Percentiles rank a stretch among this genome's conserved stretches.
Conservation (phyloP, 2,888 invertebrate species). For the Microctonus aethiopoides region DNA sequence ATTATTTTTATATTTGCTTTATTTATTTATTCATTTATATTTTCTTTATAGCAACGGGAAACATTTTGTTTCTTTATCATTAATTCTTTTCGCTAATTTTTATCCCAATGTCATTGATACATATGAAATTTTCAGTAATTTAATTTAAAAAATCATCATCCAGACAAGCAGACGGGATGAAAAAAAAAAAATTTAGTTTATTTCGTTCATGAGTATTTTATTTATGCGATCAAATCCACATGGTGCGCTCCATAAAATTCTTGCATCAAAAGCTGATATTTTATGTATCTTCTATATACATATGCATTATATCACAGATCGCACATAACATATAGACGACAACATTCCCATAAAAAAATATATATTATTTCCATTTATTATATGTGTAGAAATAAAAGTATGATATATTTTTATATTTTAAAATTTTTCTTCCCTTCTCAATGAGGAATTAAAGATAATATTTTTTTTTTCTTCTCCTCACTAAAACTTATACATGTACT, state of each 20-base stretch:
- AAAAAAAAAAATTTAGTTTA: not conserved
- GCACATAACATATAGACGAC: not conserved
- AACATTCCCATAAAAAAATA: not conserved
- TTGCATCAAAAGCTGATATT: not conserved
- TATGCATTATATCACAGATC: not conserved
- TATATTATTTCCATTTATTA: too few species aligned
- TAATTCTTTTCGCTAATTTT: too few species aligned
- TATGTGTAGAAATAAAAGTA: not conserved
- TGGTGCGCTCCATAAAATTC: not conserved
- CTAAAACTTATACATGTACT: not conserved
- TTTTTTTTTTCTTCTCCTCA: too few species aligned
- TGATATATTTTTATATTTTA: not conserved
- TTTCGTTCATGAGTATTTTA: conserved; percentile 4
- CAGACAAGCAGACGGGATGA: not conserved
- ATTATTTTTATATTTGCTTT: not conserved
- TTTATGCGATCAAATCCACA: not conserved
- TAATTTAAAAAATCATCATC: not conserved
- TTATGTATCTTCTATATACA: not conserved
- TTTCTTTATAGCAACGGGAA: too few species aligned
- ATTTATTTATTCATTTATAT: too few species aligned
- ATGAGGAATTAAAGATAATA: not conserved
- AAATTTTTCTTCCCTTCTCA: not conserved
- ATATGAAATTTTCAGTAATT: not conserved
- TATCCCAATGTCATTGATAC: not conserved
- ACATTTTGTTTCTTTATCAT: not conserved